Evolutionary conservation across 2,797 vertebrate genomes (phyloP).

Genomic region (Neostethus bicornis): DNA sequence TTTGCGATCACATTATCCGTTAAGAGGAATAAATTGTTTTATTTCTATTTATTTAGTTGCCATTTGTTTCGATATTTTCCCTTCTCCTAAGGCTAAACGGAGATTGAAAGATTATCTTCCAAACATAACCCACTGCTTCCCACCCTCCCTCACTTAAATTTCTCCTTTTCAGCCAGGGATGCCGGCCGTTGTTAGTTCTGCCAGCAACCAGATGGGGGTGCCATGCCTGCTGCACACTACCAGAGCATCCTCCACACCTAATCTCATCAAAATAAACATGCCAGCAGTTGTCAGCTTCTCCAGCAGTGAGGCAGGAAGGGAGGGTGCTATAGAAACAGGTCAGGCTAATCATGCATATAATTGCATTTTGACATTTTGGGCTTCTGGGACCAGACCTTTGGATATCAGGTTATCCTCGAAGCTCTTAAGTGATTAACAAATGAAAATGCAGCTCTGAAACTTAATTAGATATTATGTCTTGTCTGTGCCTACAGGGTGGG

Average conservation of each 20-base stretch:
- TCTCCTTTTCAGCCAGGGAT: slow-evolving; percentile 18
- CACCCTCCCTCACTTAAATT: slow-evolving; percentile 23
- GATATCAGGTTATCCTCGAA: slow-evolving; percentile 87
- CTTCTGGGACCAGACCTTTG: slow-evolving; percentile 87
- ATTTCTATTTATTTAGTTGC: slow-evolving; percentile 80
- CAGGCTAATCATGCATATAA: slow-evolving; percentile 94
- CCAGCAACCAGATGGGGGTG: slow-evolving; percentile 81
- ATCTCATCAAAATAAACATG: slow-evolving; percentile 82
- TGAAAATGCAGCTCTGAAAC: slow-evolving; percentile 84
- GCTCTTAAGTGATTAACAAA: slow-evolving; percentile 90
- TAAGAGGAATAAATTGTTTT: slow-evolving; percentile 84
- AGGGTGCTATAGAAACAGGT: slow-evolving; percentile 86
- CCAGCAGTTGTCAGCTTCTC: slow-evolving; percentile 77
- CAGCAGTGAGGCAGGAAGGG: slow-evolving; percentile 64
- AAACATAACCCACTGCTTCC: slow-evolving; percentile 52
- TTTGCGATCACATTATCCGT: slow-evolving; percentile 83
- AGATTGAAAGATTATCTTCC: slow-evolving; percentile 75
- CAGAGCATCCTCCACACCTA: slow-evolving; percentile 75
- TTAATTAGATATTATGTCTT: slow-evolving; percentile 85
- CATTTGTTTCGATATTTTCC: slow-evolving; percentile 46
- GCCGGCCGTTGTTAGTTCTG: slow-evolving; percentile 59
- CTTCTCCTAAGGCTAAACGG: slow-evolving; percentile 59
- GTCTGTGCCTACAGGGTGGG: slow-evolving; percentile 61
- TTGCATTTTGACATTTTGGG: slow-evolving; percentile 90
- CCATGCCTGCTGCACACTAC: slow-evolving; percentile 77